Evolutionary conservation across 2,797 vertebrate genomes (phyloP), one percentile per base, ranked within the genome.

Genomic region (Clamator glandarius): DNA sequence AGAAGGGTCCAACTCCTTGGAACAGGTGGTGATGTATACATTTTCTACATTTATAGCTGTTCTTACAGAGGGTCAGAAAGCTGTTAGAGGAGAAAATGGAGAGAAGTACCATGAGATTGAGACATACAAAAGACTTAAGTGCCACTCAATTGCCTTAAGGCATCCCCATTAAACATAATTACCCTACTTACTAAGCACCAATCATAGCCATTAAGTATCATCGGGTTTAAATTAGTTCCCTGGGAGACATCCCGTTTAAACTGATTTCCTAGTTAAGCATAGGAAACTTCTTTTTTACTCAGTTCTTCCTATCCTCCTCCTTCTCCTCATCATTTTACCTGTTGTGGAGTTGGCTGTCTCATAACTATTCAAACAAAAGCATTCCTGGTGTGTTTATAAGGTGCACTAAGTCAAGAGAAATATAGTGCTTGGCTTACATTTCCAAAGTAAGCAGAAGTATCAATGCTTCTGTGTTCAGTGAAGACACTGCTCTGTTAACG

Each of bases 71-170:
- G 86, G 95, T 93, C 89, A 91, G 93, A 95, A 91, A 95, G 86
- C 86, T 91, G 82, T 79, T 90, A 87, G 69, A 90, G 72, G 81
- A 68, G 89, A 96, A 96, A 96, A 95, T 93, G 91, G 89, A 93
- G 84, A 87, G 94, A 88, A 95, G 93, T 93, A 92, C 87, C 85
- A 69, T 82, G 94, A 96, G 95, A 97, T 93, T 95, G 96, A 96
- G 96, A 93, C 76, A 81, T 91, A 94, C 94, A 96, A 96, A 96
- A 96, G 93, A 97, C 89, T 94, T 96, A 96, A 96, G 95, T 96
- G 96, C 95, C 94, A 96, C 94, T 96, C 96, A 95, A 92, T 96
- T 96, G 96, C 96, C 89, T 94, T 94, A 93, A 97, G 96, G 95
- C 95, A 82, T 96, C 63, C 66, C 95, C 95, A 96, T 97, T 96